A percentile compares a stretch with the other conserved stretches of the same genome.
Evolutionary conservation across 2,113 vertebrate genomes (phyloP).

Genomic region (Trachemys scripta): DNA sequence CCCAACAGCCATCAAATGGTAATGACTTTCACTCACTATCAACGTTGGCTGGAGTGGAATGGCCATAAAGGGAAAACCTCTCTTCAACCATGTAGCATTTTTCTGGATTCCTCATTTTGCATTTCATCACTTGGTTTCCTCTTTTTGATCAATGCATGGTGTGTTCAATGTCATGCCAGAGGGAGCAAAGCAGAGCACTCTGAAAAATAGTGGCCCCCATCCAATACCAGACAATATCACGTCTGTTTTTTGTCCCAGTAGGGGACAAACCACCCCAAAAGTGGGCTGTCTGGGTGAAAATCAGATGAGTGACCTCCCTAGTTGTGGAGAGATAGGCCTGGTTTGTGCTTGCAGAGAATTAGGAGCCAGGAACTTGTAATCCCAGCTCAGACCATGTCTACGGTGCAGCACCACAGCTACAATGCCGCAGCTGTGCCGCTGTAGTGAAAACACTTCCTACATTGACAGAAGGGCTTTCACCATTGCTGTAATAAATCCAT

Average conservation of each 20-base stretch:
- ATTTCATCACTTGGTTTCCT: background rate
- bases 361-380: background rate
- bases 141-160: background rate
- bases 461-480: no score
- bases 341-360: background rate
- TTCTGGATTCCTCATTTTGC: background rate
- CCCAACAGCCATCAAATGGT: background rate
- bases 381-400: background rate
- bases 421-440: no score
- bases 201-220: background rate
- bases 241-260: background rate
- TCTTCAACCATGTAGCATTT: background rate
- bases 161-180: background rate
- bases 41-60: background rate
- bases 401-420: background rate
- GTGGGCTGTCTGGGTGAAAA: background rate
- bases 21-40: background rate
- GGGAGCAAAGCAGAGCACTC: background rate
- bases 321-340: background rate
- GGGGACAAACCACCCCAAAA: background rate
- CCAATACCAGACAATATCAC: background rate
- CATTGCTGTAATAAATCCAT: background rate
- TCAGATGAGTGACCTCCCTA: background rate
- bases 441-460: no score
- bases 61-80: background rate